phyloP scores from a whole-genome alignment of 2,797 vertebrate genomes.

The Microchirus variegatus region DNA sequence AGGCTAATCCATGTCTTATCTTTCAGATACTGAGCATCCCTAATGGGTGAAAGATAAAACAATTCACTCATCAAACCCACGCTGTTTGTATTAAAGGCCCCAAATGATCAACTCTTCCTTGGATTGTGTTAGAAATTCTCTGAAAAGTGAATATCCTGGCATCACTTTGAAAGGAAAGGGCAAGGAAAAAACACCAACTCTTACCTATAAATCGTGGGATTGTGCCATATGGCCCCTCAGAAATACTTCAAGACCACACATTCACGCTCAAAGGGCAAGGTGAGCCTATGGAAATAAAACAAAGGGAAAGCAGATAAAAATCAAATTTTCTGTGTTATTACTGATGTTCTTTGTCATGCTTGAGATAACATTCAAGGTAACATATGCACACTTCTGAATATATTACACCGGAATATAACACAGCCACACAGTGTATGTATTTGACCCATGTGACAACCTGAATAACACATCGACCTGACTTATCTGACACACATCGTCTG shows the following conservation, averaged over 20 bases:
- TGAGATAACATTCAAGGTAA: neutral
- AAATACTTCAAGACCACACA: slow-evolving; percentile 63
- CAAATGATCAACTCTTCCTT: slow-evolving; percentile 7
- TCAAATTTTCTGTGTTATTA: neutral
- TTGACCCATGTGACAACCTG: neutral
- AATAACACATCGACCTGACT: neutral
- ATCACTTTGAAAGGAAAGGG: slow-evolving; percentile 26
- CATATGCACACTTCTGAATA: neutral
- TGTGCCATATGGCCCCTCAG: slow-evolving; percentile 76
- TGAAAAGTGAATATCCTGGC: neutral
- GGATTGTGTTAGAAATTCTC: slow-evolving; percentile 10
- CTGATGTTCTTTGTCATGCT: neutral
- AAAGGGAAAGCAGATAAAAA: neutral
- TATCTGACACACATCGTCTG: slow-evolving; percentile 15
- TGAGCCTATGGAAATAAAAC: slow-evolving; percentile 36
- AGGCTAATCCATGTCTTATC: slow-evolving; percentile 4
- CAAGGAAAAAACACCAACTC: slow-evolving; percentile 12
- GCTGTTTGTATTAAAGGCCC: slow-evolving; percentile 18
- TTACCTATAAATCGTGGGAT: slow-evolving; percentile 75
- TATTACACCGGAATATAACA: neutral
- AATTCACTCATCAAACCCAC: slow-evolving; percentile 19
- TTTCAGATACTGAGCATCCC: slow-evolving; percentile 1
- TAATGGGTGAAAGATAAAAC: slow-evolving; percentile 8
- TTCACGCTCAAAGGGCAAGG: slow-evolving; percentile 46
- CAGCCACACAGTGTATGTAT: neutral